A percentile compares a stretch with the other conserved stretches of the same genome.
phyloP scores from a whole-genome alignment of 1,140 invertebrate species.

The Steinernema khuongi region DNA sequence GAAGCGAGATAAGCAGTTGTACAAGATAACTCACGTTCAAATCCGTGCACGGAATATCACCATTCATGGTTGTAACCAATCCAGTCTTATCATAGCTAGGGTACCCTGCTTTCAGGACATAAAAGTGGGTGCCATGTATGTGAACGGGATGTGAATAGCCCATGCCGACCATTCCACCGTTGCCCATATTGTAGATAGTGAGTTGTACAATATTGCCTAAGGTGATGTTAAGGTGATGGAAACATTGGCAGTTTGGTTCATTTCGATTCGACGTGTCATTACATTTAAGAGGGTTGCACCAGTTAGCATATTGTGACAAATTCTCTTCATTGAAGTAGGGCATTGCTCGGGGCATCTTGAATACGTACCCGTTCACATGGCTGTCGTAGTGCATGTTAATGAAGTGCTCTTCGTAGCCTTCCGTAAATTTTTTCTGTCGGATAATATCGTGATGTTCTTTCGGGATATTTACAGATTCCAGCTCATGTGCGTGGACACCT shows the following conservation, averaged over 20 bases:
- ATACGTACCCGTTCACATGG: constrained; percentile 53
- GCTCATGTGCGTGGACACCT: constrained; percentile 36
- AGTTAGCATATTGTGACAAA: constrained; percentile 18
- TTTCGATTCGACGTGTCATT: not conserved
- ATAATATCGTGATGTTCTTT: constrained; percentile 43
- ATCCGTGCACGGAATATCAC: not conserved
- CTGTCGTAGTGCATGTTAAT: constrained; percentile 57
- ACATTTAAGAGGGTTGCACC: not conserved
- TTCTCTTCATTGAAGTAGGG: constrained; percentile 49
- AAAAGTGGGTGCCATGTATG: constrained; percentile 54
- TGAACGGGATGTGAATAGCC: constrained; percentile 55
- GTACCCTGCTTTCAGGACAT: constrained; percentile 53
- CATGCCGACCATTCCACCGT: constrained; percentile 41
- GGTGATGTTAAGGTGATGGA: constrained; percentile 49
- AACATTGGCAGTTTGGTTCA: constrained; percentile 47
- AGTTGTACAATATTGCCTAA: constrained; percentile 50
- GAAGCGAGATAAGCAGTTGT: not conserved
- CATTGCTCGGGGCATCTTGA: constrained; percentile 45
- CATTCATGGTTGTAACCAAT: not conserved
- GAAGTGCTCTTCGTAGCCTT: constrained; percentile 49
- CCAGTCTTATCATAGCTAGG: constrained; percentile 31
- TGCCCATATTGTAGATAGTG: constrained; percentile 57
- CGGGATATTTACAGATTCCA: constrained; percentile 38
- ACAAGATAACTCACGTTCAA: not conserved
- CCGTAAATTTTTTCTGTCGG: constrained; percentile 41